Conservation (phyloP, 2,888 invertebrate genomes). For the Myathropa florea region DNA sequence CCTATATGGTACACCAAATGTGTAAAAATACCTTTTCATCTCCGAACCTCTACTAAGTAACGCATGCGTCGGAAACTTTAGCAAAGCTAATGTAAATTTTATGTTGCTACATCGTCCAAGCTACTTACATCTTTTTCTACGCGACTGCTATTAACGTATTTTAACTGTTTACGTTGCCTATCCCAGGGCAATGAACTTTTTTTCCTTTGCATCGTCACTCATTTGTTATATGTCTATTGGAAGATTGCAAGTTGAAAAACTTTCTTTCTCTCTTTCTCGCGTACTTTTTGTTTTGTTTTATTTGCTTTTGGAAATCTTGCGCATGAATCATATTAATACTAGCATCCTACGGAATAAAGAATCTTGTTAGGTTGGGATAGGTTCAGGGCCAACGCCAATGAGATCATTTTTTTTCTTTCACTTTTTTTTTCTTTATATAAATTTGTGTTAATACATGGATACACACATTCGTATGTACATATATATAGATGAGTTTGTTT, state of each 20-base stretch:
- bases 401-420: conserved; percentile 45
- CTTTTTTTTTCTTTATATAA: conserved; percentile 10
- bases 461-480: neutral
- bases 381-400: conserved; percentile 66
- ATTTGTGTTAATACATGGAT: neutral
- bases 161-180: conserved; percentile 48
- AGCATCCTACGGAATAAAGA: conserved; percentile 38
- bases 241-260: conserved; percentile 61
- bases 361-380: conserved; percentile 62
- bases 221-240: conserved; percentile 32
- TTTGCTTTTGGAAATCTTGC: conserved; percentile 33
- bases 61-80: conserved; percentile 50
- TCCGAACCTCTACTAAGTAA: conserved; percentile 41
- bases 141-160: conserved; percentile 53
- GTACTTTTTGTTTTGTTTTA: neutral
- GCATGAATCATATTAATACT: conserved; percentile 47
- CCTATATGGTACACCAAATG: conserved; percentile 17
- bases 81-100: conserved; percentile 35
- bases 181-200: conserved; percentile 63
- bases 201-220: conserved; percentile 50
- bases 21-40: conserved; percentile 3
- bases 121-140: conserved; percentile 57
- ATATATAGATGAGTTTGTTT: too few relatives aligned
- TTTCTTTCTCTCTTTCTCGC: conserved; percentile 38
- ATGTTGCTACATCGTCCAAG: conserved; percentile 52